Evolutionary conservation across 2,113 vertebrate species (phyloP).

Genomic region (Origma solitaria): DNA sequence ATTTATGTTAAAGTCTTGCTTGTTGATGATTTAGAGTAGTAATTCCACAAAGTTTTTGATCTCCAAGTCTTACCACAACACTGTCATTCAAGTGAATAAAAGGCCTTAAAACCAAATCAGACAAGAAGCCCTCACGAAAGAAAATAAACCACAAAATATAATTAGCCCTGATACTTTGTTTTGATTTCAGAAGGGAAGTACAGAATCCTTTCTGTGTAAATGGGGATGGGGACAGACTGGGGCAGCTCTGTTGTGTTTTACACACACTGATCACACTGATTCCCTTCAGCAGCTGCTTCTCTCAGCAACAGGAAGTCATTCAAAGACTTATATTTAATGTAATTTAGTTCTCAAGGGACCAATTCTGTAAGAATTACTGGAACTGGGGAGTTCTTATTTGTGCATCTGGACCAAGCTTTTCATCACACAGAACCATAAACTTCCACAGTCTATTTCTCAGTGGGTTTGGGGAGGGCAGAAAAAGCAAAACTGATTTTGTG

Average conservation of each 20-base stretch:
- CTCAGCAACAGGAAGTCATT: neutral
- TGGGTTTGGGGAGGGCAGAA: neutral
- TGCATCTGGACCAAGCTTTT: neutral
- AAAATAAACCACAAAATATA: neutral
- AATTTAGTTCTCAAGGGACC: neutral
- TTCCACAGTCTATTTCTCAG: neutral
- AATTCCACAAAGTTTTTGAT: neutral
- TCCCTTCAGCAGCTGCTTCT: neutral
- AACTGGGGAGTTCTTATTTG: neutral
- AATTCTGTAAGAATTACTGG: neutral
- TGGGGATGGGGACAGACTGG: neutral
- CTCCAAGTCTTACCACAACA: neutral
- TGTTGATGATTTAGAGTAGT: neutral
- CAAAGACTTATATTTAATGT: neutral
- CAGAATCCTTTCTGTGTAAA: neutral
- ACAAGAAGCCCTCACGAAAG: neutral
- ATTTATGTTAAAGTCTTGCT: neutral
- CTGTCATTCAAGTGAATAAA: rapidly evolving
- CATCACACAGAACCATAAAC: neutral
- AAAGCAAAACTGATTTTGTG: neutral
- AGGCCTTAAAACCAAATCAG: neutral
- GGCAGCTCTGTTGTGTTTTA: neutral
- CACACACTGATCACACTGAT: neutral
- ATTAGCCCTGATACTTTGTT: neutral
- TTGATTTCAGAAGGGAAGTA: neutral